Base-by-base conservation (phyloP, 64 coral and sea anemone genomes). In the Montipora cactus region DNA sequence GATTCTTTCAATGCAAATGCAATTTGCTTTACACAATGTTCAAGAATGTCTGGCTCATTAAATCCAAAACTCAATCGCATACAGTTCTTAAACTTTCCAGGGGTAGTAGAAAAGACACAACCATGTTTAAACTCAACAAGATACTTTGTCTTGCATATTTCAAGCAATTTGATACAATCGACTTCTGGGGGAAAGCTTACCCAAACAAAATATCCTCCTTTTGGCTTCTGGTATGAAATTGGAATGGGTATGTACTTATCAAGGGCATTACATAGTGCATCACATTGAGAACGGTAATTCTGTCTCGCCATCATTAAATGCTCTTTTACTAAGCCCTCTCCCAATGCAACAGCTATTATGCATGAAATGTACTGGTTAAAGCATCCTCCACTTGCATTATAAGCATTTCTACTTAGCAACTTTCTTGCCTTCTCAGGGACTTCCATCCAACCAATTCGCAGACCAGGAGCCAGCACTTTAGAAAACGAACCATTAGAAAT, bases 171-270 rank as follows among this genome's bases (percentile, higher is more conserved):
- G 71, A 87, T 61, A 68, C 88, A 90, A 69, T 97, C 91, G 13
- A 92, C 58, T 18, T 91, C 64, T 78, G 73, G 46, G 16, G 95
- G 92, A 28, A 97, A 88, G 25, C 73, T 85, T 1, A 97, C 82
- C 95, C 95, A 97, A 7, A 97, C 92, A 94, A 97, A 97, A 48
- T 92, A 97, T 14, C 95, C 95, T 12, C 95, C 95, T 70, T 82
- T 94, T 55, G 95, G 95, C 47, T 88, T 91, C 14, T 25, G 21
- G 18, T 94, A 97, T 15, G 87, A 88, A 67, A 84, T 45, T 16
- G 84, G 92, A 14, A 66, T 67, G 19, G 95, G 95, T n/a, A 94
- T 55, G 59, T 91, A 81, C 75, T 94, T 91, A 21, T 94, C 83
- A 66, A 97, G 90, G 13, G 92, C 92, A 79, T 97, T 68, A 82